phyloP scores from a whole-genome alignment of 1,140 invertebrate genomes.

The Formica selysi region DNA sequence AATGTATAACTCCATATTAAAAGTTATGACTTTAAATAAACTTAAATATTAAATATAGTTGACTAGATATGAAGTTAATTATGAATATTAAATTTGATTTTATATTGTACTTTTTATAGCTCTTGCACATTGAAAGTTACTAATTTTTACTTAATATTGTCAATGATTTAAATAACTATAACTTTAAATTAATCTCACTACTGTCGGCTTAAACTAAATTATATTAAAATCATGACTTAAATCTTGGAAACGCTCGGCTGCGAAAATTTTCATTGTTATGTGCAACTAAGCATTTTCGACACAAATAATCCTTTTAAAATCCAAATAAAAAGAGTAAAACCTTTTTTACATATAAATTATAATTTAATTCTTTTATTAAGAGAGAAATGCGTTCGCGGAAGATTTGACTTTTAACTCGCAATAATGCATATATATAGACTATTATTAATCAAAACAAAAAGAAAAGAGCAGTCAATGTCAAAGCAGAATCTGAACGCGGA shows the following conservation, averaged over 20 bases:
- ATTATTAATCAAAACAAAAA: constrained; percentile 9
- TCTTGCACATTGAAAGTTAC: constrained; percentile 19
- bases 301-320: neutral
- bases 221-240: constrained; percentile 33
- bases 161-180: constrained; percentile 5
- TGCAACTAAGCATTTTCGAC: neutral
- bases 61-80: constrained; percentile 8
- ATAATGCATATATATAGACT: constrained; percentile 14
- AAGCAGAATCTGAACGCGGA: neutral
- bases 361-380: neutral
- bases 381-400: neutral
- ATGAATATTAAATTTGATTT: constrained; percentile 40
- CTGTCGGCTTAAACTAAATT: constrained; percentile 52
- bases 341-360: neutral
- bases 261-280: constrained; percentile 49
- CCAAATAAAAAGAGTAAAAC: neutral
- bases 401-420: constrained; percentile 24
- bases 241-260: constrained; percentile 1
- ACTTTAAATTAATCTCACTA: constrained; percentile 68
- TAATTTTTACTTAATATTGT: constrained; percentile 9
- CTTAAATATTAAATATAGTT: neutral
- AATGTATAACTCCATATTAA: no score
- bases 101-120: constrained; percentile 1
- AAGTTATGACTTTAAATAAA: neutral
- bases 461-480: neutral